A percentile compares a stretch with the other conserved stretches of the same genome.
Evolutionary conservation across 2,888 invertebrate genomes (phyloP).

Genomic region (Lobophora halterata): DNA sequence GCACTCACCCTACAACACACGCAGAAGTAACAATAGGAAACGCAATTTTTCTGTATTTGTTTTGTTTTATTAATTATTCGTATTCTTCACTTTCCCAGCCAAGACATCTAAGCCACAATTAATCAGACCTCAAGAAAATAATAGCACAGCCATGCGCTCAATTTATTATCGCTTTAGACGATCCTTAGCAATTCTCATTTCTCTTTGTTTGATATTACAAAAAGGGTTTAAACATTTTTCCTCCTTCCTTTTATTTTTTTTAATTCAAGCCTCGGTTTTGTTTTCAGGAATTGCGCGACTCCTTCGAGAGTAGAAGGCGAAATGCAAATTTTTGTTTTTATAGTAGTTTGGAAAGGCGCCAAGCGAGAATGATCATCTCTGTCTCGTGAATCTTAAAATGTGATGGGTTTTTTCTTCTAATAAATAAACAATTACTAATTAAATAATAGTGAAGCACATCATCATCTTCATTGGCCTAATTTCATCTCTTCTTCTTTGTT

Average conservation of each 20-base stretch:
- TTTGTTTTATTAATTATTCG: no score
- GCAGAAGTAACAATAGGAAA: no score
- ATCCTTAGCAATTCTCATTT: slow-evolving; percentile 43
- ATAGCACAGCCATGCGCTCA: slow-evolving; percentile 45
- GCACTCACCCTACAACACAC: no score
- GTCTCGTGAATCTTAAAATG: no score
- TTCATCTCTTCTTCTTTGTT: no score
- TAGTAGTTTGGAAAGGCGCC: slow-evolving; percentile 18
- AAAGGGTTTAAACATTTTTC: slow-evolving; percentile 44
- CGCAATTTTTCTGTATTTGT: no score
- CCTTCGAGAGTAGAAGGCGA: not conserved
- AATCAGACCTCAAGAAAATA: slow-evolving; percentile 46
- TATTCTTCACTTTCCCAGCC: slow-evolving; percentile 1
- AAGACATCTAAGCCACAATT: slow-evolving; percentile 39
- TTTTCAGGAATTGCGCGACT: slow-evolving; percentile 26
- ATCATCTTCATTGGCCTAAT: no score
- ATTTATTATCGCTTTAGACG: slow-evolving; percentile 52
- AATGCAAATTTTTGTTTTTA: slow-evolving; percentile 25
- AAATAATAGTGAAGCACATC: no score
- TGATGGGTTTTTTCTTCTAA: no score
- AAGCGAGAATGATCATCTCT: no score
- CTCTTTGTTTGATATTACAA: slow-evolving; percentile 50
- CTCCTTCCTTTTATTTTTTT: slow-evolving; percentile 30
- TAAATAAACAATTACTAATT: no score
- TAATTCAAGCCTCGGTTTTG: slow-evolving; percentile 27